Base-by-base conservation (phyloP, 2,888 invertebrate genomes). In the Drepana falcataria region DNA sequence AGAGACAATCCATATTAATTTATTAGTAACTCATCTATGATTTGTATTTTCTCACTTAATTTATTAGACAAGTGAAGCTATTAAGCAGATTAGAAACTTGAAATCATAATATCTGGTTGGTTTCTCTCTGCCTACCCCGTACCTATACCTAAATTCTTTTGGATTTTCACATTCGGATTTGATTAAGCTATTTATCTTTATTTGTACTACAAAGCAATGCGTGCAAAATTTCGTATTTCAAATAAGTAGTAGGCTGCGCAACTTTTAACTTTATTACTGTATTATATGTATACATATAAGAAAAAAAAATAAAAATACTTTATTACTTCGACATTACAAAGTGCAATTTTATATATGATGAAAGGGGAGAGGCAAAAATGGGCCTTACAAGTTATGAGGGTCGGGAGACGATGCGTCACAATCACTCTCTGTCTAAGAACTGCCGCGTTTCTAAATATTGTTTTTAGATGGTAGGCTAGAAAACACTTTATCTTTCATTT, bases 351-450 rank as follows among this genome's bases (percentile, higher is more conserved):
- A 40, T 64, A 69, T 71, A 71, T 65, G 64, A 68, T 65, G 71
- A 70, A 70, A 75, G 69, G 69, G 73, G 67, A 61, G 52, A 59
- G 56, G 58, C 67, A 64, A 69, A 69, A 75, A 73, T 69, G 71
- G 70, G 70, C 69, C 68, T 55, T 53, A 60, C 66, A 60, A 77
- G 71, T 75, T 77, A 77, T 74, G 73, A 76, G 77, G 77, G 77
- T 75, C 65, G 61, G 61, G 58, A 70, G 66, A 64, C 73, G 72
- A 80, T 81, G 71, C 73, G 71, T 79, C 78, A 79, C 77, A 77
- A 81, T 81, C 81, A 77, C 72, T 81, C 80, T 80, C 77, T 79
- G 80, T 76, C 81, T 74, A 55, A 71, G 71, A 69, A 66, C 73
- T 71, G 65, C 64, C 66, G 69, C 73, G 59, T 68, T 66, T 73